Percentiles rank a stretch among this genome's conserved stretches.
phyloP scores from a whole-genome alignment of 2,113 vertebrate genomes.

The Triplophysa tibetana region DNA sequence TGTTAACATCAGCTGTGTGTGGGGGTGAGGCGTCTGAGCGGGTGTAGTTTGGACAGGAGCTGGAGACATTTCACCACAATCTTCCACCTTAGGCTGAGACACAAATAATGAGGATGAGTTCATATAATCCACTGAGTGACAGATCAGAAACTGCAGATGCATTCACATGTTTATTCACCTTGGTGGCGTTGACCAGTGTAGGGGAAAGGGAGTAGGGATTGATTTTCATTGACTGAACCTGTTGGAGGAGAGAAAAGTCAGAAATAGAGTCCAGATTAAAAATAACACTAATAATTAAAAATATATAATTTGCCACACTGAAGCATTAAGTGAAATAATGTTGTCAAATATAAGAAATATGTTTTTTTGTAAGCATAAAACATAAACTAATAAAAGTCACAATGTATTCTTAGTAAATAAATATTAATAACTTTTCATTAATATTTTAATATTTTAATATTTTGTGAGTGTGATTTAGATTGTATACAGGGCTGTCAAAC shows the following conservation, averaged over 20 bases:
- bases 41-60: slow-evolving; percentile 68
- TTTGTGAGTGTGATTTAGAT: no score
- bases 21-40: slow-evolving; percentile 83
- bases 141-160: not conserved
- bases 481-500: no score
- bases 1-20: slow-evolving; percentile 89
- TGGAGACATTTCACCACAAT: slow-evolving; percentile 80
- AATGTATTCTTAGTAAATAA: no score
- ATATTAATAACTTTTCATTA: no score
- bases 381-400: not conserved
- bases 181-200: slow-evolving; percentile 76
- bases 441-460: no score
- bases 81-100: slow-evolving; percentile 83
- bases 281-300: not conserved
- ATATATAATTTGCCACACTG: no score
- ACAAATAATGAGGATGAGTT: slow-evolving; percentile 36
- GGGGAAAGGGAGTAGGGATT: slow-evolving; percentile 80
- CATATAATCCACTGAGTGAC: no score
- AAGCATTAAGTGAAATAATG: no score
- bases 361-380: no score
- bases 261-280: not conserved
- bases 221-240: slow-evolving; percentile 83
- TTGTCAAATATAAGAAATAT: no score
- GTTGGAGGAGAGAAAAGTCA: slow-evolving; percentile 52
- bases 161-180: slow-evolving; percentile 70